Base-by-base conservation (phyloP, 2,888 invertebrate genomes). In the Lucinisca nassula region DNA sequence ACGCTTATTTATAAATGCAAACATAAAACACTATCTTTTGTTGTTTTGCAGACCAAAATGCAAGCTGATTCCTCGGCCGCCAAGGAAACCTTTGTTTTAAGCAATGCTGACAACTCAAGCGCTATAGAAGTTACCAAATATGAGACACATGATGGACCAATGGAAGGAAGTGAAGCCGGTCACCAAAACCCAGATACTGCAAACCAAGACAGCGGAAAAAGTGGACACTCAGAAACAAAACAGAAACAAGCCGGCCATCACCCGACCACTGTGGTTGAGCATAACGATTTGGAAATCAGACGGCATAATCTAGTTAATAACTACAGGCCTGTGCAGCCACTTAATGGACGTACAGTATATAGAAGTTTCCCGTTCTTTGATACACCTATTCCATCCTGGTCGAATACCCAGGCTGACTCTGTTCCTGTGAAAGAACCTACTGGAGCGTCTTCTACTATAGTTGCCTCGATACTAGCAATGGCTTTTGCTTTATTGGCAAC, bases 261-360 rank as follows among this genome's bases (percentile, higher is more conserved):
- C 3, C 27, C 38, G 10, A 30, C 82, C 38, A 45, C 37, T 12
- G 35, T 30, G 0, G 30, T 58, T 49, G 58, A 78, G 14, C 12
- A 58, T 27, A 85, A 80, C 51, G 83, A 91, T 24, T 58, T 61
- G 27, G 90, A 89, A 77, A 87, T 89, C 81, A 78, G 89, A 0
- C 90, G 93, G 51, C 90, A 93, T 61, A 85, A 79, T 30, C 79
- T 94, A 27, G 93, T 94, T 32, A 93, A 95, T 90, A 95, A 95
- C 81, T 95, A 89, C 88, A 85, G 95, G 24, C 95, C 95, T 4
- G 92, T 95, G 2, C 95, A 95, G 85, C 94, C 94, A 12, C 88
- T 95, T 21, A 92, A 95, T 82, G 93, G 90, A 40, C 90, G 95
- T 32, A 75, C 72, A 0, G 92, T 95, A 6, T 92, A 93, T 85